Conservation (phyloP, 2,797 vertebrate genomes). For the Tokudaia tokunoshimensis region DNA sequence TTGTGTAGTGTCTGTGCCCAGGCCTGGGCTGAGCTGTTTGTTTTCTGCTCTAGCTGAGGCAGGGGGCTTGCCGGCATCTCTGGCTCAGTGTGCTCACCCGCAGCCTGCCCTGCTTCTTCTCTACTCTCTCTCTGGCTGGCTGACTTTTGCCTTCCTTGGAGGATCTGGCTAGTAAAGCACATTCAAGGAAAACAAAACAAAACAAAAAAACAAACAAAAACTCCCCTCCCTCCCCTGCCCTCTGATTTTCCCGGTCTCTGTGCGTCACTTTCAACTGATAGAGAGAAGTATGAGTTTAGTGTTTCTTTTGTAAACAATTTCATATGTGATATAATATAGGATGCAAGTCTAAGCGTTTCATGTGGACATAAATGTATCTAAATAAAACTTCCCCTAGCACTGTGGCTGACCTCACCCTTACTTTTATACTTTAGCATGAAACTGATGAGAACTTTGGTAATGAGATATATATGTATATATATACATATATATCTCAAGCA, state of each 20-base stretch:
- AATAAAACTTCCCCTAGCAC: slow-evolving; percentile 89
- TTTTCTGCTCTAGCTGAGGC: slow-evolving; percentile 70
- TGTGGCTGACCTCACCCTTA: slow-evolving; percentile 92
- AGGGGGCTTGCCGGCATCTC: slow-evolving; percentile 85
- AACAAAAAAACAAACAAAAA: slow-evolving; percentile 40
- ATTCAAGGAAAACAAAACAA: slow-evolving; percentile 26
- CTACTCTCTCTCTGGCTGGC: background rate
- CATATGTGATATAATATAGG: slow-evolving; percentile 91
- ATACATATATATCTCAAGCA: slow-evolving; percentile 94
- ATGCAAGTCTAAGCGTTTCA: slow-evolving; percentile 89
- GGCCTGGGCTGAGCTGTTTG: slow-evolving; percentile 79
- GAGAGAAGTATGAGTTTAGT: slow-evolving; percentile 90
- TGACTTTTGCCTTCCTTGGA: slow-evolving; percentile 75
- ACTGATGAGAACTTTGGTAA: slow-evolving; percentile 93
- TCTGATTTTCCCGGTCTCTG: slow-evolving; percentile 73
- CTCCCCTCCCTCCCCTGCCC: slow-evolving; percentile 31
- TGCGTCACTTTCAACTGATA: slow-evolving; percentile 86
- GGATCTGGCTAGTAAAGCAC: slow-evolving; percentile 78
- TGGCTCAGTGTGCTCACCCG: slow-evolving; percentile 84
- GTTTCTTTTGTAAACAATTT: slow-evolving; percentile 92
- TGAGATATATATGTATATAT: slow-evolving; percentile 87
- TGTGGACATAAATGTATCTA: slow-evolving; percentile 90
- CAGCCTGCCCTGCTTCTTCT: slow-evolving; percentile 74
- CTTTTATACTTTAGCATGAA: slow-evolving; percentile 94
- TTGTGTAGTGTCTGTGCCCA: slow-evolving; percentile 86